Evolutionary conservation across 1,140 invertebrate species (phyloP).

Genomic region (Pseudomyrmex sp.): DNA sequence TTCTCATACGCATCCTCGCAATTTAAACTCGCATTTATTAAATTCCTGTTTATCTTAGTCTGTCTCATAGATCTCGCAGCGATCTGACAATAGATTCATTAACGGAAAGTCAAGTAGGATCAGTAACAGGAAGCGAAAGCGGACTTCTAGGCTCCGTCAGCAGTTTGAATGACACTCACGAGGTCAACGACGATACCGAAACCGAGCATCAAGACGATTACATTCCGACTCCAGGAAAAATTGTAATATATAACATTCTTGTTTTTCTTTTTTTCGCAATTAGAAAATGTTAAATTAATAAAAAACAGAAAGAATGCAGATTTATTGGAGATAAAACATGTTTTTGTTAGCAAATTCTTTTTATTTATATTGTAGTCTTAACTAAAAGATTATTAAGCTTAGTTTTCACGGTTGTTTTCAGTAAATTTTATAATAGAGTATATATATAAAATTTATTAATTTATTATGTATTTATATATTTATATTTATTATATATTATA

Average conservation of each 20-base stretch:
- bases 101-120: conserved; percentile 84
- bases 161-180: conserved; percentile 84
- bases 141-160: conserved; percentile 83
- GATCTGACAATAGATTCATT: conserved; percentile 84
- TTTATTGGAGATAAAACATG: not conserved
- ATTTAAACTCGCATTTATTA: conserved; percentile 5
- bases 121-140: conserved; percentile 84
- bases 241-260: conserved; percentile 76
- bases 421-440: not conserved
- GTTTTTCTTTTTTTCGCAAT: not conserved
- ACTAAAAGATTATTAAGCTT: no score
- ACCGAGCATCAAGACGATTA: conserved; percentile 80
- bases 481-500: no score
- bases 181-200: conserved; percentile 82
- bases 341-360: not conserved
- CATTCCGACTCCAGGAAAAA: conserved; percentile 82
- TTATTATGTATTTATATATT: no score
- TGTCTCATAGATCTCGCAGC: conserved; percentile 83
- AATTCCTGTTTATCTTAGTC: conserved; percentile 68
- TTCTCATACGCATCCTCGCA: not conserved
- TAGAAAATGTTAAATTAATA: not conserved
- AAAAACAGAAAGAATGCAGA: conserved; percentile 12
- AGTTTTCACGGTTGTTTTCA: no score
- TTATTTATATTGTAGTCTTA: not conserved
- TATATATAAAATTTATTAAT: not conserved